Conservation (phyloP, 2,888 invertebrate genomes). For the Bimastos eiseni region DNA sequence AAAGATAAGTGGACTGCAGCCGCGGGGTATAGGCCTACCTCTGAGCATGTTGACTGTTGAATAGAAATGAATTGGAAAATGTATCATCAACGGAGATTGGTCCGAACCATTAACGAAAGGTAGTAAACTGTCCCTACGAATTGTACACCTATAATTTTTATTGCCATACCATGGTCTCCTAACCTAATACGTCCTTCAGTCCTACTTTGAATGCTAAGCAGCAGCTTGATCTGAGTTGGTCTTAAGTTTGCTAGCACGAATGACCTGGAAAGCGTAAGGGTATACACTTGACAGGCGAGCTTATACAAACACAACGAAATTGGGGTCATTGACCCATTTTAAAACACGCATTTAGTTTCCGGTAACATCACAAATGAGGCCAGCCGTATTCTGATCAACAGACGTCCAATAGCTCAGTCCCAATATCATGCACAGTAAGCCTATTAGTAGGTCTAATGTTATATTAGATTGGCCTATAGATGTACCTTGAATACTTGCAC, state of each 20-base stretch:
- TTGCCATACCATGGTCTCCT: neutral
- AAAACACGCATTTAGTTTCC: neutral
- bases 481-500: no score
- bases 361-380: neutral
- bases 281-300: no score
- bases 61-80: neutral
- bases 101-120: neutral
- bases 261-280: neutral
- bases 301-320: no score
- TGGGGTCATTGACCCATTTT: neutral
- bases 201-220: neutral
- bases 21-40: no score
- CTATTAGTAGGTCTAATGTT: no score
- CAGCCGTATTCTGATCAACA: neutral
- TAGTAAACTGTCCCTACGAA: neutral
- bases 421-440: no score
- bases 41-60: no score
- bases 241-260: neutral
- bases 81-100: neutral
- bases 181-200: neutral
- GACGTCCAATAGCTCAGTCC: neutral
- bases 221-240: neutral
- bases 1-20: no score
- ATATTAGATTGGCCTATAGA: no score
- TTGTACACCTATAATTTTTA: neutral